These are phyloP conservation scores for Atractosteus spatula DNA, from an alignment of 2,113 vertebrate genomes.

Conservation along the genomic window DNA sequence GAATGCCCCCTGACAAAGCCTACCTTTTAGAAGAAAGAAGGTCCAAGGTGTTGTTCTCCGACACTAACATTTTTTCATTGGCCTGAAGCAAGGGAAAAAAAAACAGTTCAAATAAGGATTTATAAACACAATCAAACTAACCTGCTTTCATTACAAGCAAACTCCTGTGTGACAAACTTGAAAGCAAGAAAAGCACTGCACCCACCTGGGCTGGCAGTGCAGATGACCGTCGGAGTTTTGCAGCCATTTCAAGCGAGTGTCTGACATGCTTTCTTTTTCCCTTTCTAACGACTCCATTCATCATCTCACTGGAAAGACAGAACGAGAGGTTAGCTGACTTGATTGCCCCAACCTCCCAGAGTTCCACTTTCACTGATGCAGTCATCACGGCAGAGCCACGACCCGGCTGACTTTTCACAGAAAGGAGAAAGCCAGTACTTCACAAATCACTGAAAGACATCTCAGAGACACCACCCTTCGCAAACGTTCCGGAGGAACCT, in stretches of 20 bases:
- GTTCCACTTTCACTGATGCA: no score
- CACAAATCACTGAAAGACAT: no score
- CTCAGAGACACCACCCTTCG: no score
- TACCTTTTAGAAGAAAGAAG: conserved; percentile 81
- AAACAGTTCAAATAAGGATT: not conserved
- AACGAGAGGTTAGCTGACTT: not conserved
- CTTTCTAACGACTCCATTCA: conserved; percentile 84
- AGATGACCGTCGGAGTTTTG: conserved; percentile 56
- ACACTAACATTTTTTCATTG: conserved; percentile 42
- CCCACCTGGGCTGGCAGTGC: conserved; percentile 59
- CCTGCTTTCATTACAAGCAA: no score
- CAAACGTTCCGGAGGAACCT: no score
- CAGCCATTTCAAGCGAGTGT: conserved; percentile 76
- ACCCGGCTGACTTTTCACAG: no score
- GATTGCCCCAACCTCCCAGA: no score
- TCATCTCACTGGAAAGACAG: conserved; percentile 63
- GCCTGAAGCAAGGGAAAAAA: not conserved
- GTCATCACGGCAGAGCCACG: no score
- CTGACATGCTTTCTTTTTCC: conserved; percentile 84
- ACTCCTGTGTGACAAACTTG: not conserved
- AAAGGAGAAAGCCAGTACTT: no score
- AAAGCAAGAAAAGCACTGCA: conserved; percentile 8
- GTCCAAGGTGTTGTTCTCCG: conserved; percentile 76
- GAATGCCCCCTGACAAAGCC: conserved; percentile 41
- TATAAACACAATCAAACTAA: no score